Conservation (phyloP, 2,888 invertebrate genomes). For the Troides helena region DNA sequence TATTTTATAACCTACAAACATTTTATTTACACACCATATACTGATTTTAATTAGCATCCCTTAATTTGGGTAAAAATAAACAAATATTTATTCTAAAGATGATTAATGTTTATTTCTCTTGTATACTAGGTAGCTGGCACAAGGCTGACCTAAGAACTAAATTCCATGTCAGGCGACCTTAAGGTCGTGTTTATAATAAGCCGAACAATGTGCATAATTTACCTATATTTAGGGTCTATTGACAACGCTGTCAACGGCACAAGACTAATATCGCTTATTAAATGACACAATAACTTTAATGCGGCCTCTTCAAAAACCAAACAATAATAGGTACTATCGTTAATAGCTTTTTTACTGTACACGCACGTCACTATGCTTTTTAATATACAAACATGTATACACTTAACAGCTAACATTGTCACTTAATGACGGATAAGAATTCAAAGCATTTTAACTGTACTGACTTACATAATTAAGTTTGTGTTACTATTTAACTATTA, state of each 20-base stretch:
- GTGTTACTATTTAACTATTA: too few species aligned
- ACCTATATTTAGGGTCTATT: constrained; percentile 38
- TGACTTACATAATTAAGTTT: too few species aligned
- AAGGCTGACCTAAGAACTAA: constrained; percentile 23
- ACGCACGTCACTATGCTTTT: constrained; percentile 18
- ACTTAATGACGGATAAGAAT: background rate
- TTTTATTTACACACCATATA: too few species aligned
- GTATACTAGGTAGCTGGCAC: background rate
- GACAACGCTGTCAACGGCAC: constrained; percentile 44
- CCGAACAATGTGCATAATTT: constrained; percentile 53
- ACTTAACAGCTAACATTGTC: background rate
- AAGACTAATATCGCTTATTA: constrained; percentile 33
- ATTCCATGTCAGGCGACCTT: constrained; percentile 35
- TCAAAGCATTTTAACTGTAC: background rate
- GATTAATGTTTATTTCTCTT: background rate
- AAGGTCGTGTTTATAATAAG: constrained; percentile 50
- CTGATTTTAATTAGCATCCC: too few species aligned
- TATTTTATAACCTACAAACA: too few species aligned
- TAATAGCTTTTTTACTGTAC: constrained; percentile 25
- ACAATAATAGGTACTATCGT: background rate
- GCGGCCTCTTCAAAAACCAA: constrained; percentile 28
- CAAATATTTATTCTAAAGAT: background rate
- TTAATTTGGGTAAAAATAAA: background rate
- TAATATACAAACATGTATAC: constrained; percentile 7
- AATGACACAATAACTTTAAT: constrained; percentile 27